phyloP scores from a whole-genome alignment of 2,113 vertebrate species.

The Climacteris rufus region DNA sequence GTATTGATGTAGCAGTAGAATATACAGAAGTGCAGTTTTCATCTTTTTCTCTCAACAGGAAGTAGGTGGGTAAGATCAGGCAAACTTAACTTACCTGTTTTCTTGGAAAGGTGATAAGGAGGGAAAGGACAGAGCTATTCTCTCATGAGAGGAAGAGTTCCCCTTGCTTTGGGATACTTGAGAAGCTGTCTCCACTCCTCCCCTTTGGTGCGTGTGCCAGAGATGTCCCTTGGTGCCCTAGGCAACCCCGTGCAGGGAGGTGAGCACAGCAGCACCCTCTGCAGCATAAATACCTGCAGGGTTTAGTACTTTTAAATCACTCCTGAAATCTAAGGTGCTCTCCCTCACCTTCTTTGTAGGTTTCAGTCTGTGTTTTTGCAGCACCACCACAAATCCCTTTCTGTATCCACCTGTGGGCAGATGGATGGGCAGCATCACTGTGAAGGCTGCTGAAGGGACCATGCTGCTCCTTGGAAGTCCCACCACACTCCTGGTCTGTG shows the following conservation, averaged over 20 bases:
- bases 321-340: background rate
- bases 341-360: background rate
- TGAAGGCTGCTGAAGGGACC: rapidly evolving
- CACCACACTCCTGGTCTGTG: rapidly evolving
- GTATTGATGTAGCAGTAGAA: background rate
- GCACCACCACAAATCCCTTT: background rate
- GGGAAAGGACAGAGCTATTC: background rate
- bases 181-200: background rate
- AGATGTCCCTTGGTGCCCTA: rapidly evolving
- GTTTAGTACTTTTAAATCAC: background rate
- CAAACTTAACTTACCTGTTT: background rate
- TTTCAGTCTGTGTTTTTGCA: rapidly evolving
- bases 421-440: rapidly evolving
- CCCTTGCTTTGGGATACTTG: background rate
- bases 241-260: background rate
- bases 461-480: background rate
- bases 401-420: background rate
- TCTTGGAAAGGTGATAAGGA: background rate
- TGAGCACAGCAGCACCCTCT: background rate
- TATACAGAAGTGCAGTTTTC: background rate
- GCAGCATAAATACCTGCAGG: rapidly evolving
- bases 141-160: background rate
- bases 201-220: rapidly evolving
- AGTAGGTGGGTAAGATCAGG: background rate
- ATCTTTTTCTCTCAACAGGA: background rate